Conservation (phyloP, 2,113 vertebrate species). For the Brevimyrus niger region DNA sequence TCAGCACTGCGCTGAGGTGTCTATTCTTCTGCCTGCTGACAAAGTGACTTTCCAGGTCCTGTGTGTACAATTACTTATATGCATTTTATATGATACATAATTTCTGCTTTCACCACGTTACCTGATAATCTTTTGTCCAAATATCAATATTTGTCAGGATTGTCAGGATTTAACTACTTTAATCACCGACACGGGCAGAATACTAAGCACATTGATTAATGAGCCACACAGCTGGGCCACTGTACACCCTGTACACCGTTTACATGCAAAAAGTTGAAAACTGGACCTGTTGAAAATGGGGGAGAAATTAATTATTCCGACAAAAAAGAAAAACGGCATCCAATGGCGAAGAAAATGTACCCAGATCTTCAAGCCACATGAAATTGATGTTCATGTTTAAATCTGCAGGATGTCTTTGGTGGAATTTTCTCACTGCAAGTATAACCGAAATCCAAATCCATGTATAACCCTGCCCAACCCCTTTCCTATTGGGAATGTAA, state of each 20-base stretch:
- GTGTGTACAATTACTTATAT: not conserved
- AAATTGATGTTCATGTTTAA: not conserved
- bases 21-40: not conserved
- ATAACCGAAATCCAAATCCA: not conserved
- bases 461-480: not conserved
- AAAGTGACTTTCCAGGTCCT: not conserved
- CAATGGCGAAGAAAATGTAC: not conserved
- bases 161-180: not conserved
- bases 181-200: not conserved
- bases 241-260: not conserved
- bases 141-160: not conserved
- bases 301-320: not conserved
- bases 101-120: not conserved
- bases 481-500: not conserved
- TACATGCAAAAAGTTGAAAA: not conserved
- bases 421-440: not conserved
- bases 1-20: not conserved
- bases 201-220: not conserved
- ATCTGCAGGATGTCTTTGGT: not conserved
- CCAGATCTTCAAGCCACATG: not conserved
- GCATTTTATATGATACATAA: not conserved
- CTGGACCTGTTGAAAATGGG: not conserved
- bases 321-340: not conserved
- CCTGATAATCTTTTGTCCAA: not conserved
- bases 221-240: not conserved